These are phyloP conservation scores for Nymphalis polychloros DNA, from an alignment of 2,888 invertebrate species.

Conservation along the genomic window DNA sequence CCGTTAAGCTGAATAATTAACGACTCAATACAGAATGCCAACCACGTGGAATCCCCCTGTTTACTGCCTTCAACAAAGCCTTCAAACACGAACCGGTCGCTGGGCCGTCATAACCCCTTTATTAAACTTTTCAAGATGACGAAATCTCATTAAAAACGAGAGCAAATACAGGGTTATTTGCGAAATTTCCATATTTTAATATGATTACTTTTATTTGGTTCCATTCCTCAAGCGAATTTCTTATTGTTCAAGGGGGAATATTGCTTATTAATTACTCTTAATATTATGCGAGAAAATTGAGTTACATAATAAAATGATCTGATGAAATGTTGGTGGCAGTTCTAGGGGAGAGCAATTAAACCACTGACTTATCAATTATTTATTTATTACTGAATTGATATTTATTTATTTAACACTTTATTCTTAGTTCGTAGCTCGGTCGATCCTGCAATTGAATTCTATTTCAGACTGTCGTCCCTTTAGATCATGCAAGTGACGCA, in stretches of 20 bases:
- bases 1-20: not conserved
- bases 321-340: too few species aligned
- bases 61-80: not conserved
- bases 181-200: conserved; percentile 3
- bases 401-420: too few species aligned
- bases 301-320: too few species aligned
- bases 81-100: not conserved
- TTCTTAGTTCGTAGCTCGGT: too few species aligned
- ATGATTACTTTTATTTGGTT: conserved; percentile 1
- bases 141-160: conserved; percentile 11
- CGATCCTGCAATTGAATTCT: too few species aligned
- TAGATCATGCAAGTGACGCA: too few species aligned
- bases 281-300: too few species aligned
- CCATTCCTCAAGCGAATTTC: not conserved
- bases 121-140: conserved; percentile 9
- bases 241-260: not conserved
- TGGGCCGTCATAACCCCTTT: not conserved
- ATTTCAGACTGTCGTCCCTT: too few species aligned
- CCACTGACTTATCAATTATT: too few species aligned
- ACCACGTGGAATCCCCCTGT: not conserved
- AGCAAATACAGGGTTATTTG: conserved; percentile 1
- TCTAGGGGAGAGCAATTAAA: too few species aligned
- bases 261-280: not conserved
- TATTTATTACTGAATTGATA: too few species aligned
- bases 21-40: not conserved